Evolutionary conservation across 1,140 invertebrate genomes (phyloP).

Genomic region (Bombus waltoni): DNA sequence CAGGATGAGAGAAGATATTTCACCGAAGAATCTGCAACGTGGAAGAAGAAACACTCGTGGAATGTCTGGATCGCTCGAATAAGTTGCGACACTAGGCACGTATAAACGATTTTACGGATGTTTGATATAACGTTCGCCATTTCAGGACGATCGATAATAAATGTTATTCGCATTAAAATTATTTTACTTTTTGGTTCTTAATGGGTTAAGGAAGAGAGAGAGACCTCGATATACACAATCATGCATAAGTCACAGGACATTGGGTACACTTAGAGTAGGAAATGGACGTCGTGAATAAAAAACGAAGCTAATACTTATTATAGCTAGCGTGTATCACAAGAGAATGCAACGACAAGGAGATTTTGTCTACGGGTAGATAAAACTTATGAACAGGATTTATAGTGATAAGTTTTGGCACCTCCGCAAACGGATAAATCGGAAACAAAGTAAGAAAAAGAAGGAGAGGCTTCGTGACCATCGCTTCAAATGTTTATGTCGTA

Average conservation of each 20-base stretch:
- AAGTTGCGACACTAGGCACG: background rate
- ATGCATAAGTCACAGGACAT: background rate
- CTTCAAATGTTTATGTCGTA: slow-evolving; percentile 59
- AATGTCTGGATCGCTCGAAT: background rate
- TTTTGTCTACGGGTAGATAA: background rate
- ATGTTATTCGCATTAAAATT: background rate
- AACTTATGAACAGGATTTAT: background rate
- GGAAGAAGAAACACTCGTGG: background rate
- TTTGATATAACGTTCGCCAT: background rate
- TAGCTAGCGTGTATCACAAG: background rate
- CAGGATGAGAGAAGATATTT: background rate
- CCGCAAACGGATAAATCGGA: slow-evolving; percentile 18
- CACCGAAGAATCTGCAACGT: background rate
- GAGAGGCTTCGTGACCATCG: slow-evolving; percentile 12
- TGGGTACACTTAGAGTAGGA: background rate
- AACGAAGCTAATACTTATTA: background rate
- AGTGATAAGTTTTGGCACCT: slow-evolving; percentile 24
- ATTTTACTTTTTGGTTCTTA: background rate
- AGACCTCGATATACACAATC: background rate
- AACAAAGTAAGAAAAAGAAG: slow-evolving; percentile 13
- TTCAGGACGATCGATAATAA: background rate
- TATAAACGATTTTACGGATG: background rate
- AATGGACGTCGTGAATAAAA: background rate
- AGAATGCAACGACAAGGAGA: background rate
- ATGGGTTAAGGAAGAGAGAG: background rate